These are phyloP conservation scores for Epistrophe grossulariae DNA, from an alignment of 2,888 invertebrate genomes.

Conservation along the genomic window DNA sequence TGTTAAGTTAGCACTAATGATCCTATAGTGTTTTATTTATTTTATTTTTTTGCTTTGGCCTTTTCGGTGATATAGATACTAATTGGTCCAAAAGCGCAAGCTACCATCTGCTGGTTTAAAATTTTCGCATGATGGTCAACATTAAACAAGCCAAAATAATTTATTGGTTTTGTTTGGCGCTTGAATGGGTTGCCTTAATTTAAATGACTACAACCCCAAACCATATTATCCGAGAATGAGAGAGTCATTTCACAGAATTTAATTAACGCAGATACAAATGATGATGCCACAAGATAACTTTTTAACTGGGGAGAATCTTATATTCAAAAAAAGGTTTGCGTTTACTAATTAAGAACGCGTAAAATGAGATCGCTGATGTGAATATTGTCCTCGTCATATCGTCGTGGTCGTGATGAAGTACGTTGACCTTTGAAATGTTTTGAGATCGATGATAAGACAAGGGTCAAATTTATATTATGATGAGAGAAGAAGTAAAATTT, in stretches of 20 bases:
- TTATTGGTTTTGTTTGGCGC: slow-evolving; percentile 70
- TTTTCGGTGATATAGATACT: slow-evolving; percentile 59
- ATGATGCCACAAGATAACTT: slow-evolving; percentile 30
- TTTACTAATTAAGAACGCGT: slow-evolving; percentile 68
- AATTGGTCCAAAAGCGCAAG: slow-evolving; percentile 59
- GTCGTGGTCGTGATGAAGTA: not conserved
- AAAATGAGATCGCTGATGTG: slow-evolving; percentile 35
- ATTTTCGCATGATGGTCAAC: slow-evolving; percentile 51
- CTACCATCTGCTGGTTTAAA: not conserved
- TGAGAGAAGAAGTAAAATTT: slow-evolving; percentile 54
- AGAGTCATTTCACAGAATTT: slow-evolving; percentile 68
- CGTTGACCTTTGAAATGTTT: slow-evolving; percentile 46
- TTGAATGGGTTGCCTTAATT: slow-evolving; percentile 69
- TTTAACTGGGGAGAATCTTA: slow-evolving; percentile 5
- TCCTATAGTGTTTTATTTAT: slow-evolving; percentile 24
- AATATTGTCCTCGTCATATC: not conserved
- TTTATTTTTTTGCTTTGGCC: not conserved
- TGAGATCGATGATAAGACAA: slow-evolving; percentile 65
- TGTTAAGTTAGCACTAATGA: slow-evolving; percentile 72
- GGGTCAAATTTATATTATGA: slow-evolving; percentile 31
- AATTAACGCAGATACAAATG: slow-evolving; percentile 68
- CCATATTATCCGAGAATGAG: slow-evolving; percentile 21
- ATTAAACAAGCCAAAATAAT: slow-evolving; percentile 42
- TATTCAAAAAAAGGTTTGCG: not conserved
- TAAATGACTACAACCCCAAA: slow-evolving; percentile 58